Base-by-base conservation (phyloP, 2,888 invertebrate genomes). In the Stenichneumon culpator region DNA sequence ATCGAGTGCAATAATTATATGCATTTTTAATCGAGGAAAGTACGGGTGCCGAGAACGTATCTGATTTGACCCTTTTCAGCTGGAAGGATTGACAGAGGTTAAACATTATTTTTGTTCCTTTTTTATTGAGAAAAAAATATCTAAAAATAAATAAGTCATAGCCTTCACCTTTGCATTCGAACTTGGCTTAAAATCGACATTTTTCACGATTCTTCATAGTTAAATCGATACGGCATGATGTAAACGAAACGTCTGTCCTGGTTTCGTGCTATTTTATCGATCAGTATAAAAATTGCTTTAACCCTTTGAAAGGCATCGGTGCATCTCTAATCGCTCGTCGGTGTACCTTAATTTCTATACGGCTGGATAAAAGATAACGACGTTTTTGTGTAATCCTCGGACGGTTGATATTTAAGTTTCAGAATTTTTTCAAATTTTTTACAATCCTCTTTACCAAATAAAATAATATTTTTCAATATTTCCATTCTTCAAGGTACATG, bases 1-100 rank as follows among this genome's bases (percentile, higher is more conserved):
- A 82, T 86, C 89, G 85, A 65, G 57, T 39, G 28, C 69, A 54
- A 75, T 84, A 79, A 84, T 84, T 84, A 63, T 79, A 78, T 69
- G 52, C 69, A 78, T 84, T 73, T 78, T 47, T 47, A 19, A 75
- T 60, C 54, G 79, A 25, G 36, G 11, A 19, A 14, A 25, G 36
- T 19, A 54, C 22, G 7, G n/a, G 54, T 25, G n/a, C 60, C 60
- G 60, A 5, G 14, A 32, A 60, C 28, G 14, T 60, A 16, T 60
- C 25, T 25, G 28, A 28, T 60, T 60, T 28, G 14, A 28, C 28
- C 60, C 57, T 57, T 9, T 22, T 9, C 25, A 54, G 3, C 57
- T 57, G 19, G 3, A 57, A 28, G 25, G 22, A 25, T 22, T 57
- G 57, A 57, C 22, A 25, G 22, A 22, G 25, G 57, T 25, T 57